phyloP scores from a whole-genome alignment of 92 coral and sea anemone species.

The Nematostella vectensis region DNA sequence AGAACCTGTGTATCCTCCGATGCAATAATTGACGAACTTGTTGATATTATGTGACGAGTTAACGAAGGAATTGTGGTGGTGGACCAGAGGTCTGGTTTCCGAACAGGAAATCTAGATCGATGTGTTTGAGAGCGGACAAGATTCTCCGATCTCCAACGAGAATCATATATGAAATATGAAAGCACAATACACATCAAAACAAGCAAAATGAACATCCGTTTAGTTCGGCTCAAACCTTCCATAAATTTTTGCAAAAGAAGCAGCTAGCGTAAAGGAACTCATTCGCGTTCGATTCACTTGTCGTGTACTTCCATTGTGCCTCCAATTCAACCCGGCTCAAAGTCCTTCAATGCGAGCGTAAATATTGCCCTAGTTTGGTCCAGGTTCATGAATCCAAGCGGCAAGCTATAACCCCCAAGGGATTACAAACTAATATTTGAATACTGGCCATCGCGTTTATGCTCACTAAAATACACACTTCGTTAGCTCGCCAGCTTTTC shows the following conservation, averaged over 20 bases:
- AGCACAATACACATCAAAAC: conserved; percentile 21
- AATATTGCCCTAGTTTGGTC: neutral
- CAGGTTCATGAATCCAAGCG: neutral
- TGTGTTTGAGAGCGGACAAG: conserved; percentile 1
- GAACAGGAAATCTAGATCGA: neutral
- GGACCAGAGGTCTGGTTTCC: neutral
- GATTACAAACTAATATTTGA: neutral
- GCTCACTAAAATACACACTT: neutral
- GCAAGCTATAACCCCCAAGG: neutral
- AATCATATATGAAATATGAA: conserved; percentile 33
- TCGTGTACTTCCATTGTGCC: neutral
- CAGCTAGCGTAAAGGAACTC: conserved; percentile 8
- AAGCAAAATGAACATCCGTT: conserved; percentile 39
- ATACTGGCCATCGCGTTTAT: neutral
- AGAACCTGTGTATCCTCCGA: neutral
- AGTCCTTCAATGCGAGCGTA: neutral
- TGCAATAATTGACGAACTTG: neutral
- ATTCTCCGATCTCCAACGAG: conserved; percentile 17
- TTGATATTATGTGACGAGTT: neutral
- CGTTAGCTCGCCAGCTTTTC: conserved; percentile 1
- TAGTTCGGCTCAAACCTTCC: conserved; percentile 40
- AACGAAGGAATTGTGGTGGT: neutral
- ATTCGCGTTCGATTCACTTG: neutral
- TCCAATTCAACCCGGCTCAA: conserved; percentile 1
- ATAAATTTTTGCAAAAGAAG: conserved; percentile 28